Base-by-base conservation (phyloP, 2,888 invertebrate species). In the Euzetes globulus region DNA sequence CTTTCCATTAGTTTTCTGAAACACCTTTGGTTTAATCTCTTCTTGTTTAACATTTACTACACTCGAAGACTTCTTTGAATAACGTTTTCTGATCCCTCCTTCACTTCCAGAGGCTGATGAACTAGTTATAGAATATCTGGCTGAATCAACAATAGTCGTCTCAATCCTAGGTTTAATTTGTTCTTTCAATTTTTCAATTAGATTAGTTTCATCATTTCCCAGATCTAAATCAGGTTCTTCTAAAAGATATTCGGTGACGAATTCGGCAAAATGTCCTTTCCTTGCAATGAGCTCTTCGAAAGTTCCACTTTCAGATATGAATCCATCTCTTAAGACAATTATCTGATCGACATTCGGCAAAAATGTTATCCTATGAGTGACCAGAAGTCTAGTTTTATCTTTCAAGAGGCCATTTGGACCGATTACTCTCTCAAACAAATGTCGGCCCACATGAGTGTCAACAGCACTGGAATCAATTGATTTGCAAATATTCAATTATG, bases 331-430 rank as follows among this genome's bases (percentile, higher is more conserved):
- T 80, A 98, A 83, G 3, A 97, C 97, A 78, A 94, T 84, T 79
- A 98, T 94, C 80, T 90, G 86, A 84, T 97, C 93, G 1, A 92
- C 91, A 80, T 91, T 88, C 0, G 94, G 91, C 79, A 98, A 86
- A 84, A 92, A 96, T 11, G 94, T 92, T 73, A 98, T 90, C 78
- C 93, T 92, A 83, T 98, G 97, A 0, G 98, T 98, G 37, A 98
- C 96, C 80, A 98, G 86, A 63, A 98, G 84, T 76, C 96, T 87
- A 0, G 96, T 96, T 85, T 87, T 86, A 47, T 82, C 79, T 72
- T 80, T 79, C 4, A 86, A 80, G 1, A 85, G 50, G 17, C 86
- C 86, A 11, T 82, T 80, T 1, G 82, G 81, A 75, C 85, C 83
- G 52, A 87, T 83, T 41, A 86, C 86, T 45, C 80, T 76, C 55